phyloP scores from a whole-genome alignment of 2,888 invertebrate genomes.

The Drosophila neotestacea region DNA sequence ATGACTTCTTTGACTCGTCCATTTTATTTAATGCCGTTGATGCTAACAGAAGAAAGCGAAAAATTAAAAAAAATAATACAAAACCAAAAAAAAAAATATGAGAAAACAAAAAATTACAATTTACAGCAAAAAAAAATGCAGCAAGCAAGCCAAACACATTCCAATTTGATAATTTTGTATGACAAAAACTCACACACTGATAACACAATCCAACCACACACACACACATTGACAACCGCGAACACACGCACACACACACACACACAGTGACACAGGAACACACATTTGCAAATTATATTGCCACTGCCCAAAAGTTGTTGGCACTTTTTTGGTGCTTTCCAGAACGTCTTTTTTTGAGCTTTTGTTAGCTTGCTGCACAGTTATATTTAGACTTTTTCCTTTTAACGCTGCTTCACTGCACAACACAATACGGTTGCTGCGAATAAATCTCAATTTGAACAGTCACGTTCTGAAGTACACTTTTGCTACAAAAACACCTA shows the following conservation, averaged over 20 bases:
- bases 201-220: conserved; percentile 21
- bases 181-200: conserved; percentile 29
- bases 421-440: conserved; percentile 27
- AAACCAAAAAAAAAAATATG: conserved; percentile 42
- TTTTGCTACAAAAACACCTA: not conserved
- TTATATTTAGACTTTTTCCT: conserved; percentile 16
- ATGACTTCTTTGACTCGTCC: conserved; percentile 86
- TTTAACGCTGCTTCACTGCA: conserved; percentile 42
- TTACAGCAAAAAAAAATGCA: conserved; percentile 48
- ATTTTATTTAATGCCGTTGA: conserved; percentile 84
- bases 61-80: conserved; percentile 60
- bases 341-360: conserved; percentile 27
- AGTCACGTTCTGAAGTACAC: conserved; percentile 15
- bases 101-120: conserved; percentile 40
- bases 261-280: conserved; percentile 30
- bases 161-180: conserved; percentile 38
- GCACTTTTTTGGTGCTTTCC: conserved; percentile 40
- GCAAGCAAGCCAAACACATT: conserved; percentile 60
- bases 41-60: conserved; percentile 82
- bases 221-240: too few relatives aligned
- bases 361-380: conserved; percentile 50
- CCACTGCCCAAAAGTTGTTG: conserved; percentile 37
- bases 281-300: conserved; percentile 35
- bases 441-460: not conserved
- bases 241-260: conserved; percentile 11